Evolutionary conservation across 2,113 vertebrate genomes (phyloP), one percentile per base, ranked within the genome.

Genomic region (Ifrita kowaldi): DNA sequence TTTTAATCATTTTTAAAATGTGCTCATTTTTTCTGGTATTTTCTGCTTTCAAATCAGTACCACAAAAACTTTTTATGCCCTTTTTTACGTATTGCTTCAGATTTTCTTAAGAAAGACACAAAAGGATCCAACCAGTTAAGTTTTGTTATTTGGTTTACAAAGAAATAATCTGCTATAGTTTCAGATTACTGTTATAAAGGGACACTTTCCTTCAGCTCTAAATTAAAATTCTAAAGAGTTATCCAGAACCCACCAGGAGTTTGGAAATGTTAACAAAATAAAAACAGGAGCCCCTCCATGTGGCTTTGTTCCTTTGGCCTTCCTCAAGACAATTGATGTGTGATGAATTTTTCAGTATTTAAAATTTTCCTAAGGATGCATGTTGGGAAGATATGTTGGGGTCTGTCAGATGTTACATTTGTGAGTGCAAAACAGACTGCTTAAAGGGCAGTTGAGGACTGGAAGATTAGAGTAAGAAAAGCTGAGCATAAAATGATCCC

Each of bases 391-490:
- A 33, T 59, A 52, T 0, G 7, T 75, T 92, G 63, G 69, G 39
- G 28, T 77, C 47, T 94, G 39, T 50, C 69, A 82, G 28, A 32
- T 47, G 7, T 86, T 69, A 56, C 30, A 41, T 55, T 52, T 84
- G 26, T 74, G 41, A 93, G n/a, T 46, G 33, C 44, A 76, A 75
- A 96, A 60, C 32, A 27, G 18, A 42, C 33, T 81, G 16, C 69
- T 87, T 75, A 55, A 59, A 62, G 8, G 8, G 55, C 7, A 3
- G 69, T 22, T 76, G 79, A 86, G 84, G 50, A 68, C 70, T 87
- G 53, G 74, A 74, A 94, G 78, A 90, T 88, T 44, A 68, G 56
- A 60, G 39, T 55, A 83, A 93, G 70, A 79, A 77, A 97, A 88
- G 37, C 60, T 35, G 78, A 71, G 64, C 33, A 22, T 68, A 68